These are phyloP conservation scores for Camponotus fellah DNA, from an alignment of 2,888 invertebrate species.

Conservation along the genomic window DNA sequence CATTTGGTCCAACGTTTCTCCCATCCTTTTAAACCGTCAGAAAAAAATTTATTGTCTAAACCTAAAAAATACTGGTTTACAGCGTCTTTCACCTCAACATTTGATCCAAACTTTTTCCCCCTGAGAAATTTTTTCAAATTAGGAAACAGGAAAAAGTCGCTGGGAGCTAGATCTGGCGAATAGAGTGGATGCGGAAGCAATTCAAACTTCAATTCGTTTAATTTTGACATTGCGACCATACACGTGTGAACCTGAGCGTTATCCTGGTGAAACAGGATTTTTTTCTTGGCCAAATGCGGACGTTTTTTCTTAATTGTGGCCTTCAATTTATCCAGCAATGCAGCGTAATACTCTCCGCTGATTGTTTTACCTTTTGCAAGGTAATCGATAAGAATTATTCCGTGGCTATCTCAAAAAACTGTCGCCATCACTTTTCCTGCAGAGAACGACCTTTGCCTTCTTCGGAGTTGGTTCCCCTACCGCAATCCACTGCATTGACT, in stretches of 20 bases:
- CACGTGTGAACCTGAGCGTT: not conserved
- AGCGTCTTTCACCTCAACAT: not conserved
- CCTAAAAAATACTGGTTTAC: not conserved
- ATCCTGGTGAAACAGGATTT: not conserved
- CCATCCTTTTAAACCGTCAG: constrained; percentile 1
- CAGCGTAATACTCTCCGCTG: not conserved
- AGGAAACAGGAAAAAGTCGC: not conserved
- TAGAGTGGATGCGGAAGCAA: not conserved
- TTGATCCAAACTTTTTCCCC: not conserved
- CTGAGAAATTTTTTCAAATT: constrained; percentile 11
- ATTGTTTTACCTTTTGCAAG: not conserved
- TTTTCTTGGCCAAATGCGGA: not conserved
- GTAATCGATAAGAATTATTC: not conserved
- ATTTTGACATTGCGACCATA: not conserved
- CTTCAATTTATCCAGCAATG: not conserved
- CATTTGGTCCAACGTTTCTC: not conserved
- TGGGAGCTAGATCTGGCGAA: not conserved
- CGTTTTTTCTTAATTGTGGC: not conserved
- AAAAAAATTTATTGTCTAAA: not conserved
- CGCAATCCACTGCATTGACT: no score
- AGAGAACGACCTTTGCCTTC: not conserved
- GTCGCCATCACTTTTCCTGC: not conserved
- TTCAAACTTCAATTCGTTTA: not conserved
- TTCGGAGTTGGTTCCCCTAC: no score
- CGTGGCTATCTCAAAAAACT: not conserved